These are phyloP conservation scores for Cossypha polioptera DNA, from an alignment of 2,797 vertebrate species.

Conservation along the genomic window DNA sequence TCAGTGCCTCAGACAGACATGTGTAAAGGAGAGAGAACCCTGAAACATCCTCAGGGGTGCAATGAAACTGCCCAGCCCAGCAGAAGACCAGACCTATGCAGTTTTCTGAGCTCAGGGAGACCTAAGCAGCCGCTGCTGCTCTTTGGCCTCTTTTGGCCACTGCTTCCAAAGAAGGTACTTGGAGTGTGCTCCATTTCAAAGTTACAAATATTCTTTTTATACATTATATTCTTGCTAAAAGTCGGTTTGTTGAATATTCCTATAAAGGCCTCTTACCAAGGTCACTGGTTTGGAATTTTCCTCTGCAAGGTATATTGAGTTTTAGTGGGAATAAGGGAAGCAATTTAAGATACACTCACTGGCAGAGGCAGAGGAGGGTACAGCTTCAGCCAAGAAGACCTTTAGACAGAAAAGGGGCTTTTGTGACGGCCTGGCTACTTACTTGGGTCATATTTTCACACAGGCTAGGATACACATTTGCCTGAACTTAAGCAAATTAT, in stretches of 20 bases:
- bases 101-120: not conserved
- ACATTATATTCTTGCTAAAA: not conserved
- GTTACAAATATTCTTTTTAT: not conserved
- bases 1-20: not conserved
- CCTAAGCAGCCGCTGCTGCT: not conserved
- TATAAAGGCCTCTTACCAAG: not conserved
- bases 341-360: not conserved
- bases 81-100: not conserved
- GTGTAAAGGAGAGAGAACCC: not conserved
- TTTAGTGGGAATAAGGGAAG: not conserved
- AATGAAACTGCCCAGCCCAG: not conserved
- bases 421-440: not conserved
- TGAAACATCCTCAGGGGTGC: not conserved
- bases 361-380: not conserved
- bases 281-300: not conserved
- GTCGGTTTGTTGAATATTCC: not conserved
- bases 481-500: not conserved
- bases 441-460: not conserved
- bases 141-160: not conserved
- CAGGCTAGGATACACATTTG: not conserved
- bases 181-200: not conserved
- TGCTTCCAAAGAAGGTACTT: not conserved
- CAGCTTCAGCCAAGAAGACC: not conserved
- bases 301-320: not conserved
- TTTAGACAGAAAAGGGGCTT: not conserved